phyloP scores from a whole-genome alignment of 2,888 invertebrate genomes.

The Thecocarcelia acutangulata region DNA sequence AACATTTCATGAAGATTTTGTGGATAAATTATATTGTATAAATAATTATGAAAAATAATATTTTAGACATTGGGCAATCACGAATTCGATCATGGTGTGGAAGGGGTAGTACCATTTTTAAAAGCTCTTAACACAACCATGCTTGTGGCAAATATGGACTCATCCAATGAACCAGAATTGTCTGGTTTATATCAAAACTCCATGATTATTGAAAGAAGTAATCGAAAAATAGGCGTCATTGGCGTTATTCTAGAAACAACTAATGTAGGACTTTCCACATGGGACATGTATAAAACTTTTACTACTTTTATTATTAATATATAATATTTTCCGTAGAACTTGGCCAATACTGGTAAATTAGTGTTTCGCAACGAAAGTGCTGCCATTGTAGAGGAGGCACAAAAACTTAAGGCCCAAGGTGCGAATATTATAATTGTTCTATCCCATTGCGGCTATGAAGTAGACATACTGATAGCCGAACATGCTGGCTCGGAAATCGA shows the following conservation, averaged over 20 bases:
- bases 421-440: constrained; percentile 90
- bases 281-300: too few species aligned
- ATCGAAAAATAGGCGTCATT: constrained; percentile 88
- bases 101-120: constrained; percentile 88
- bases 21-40: too few species aligned
- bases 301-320: neutral
- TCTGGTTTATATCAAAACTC: constrained; percentile 85
- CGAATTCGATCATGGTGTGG: constrained; percentile 90
- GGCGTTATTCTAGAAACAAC: constrained; percentile 88
- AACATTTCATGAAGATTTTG: too few species aligned
- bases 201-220: constrained; percentile 84
- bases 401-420: constrained; percentile 84
- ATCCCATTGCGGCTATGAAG: constrained; percentile 90
- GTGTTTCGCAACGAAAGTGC: constrained; percentile 87
- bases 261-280: constrained; percentile 81
- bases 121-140: constrained; percentile 84
- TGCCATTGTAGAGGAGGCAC: constrained; percentile 86
- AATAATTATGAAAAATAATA: too few species aligned
- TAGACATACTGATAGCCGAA: constrained; percentile 86
- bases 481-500: constrained; percentile 87
- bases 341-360: constrained; percentile 86
- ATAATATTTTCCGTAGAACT: constrained; percentile 81
- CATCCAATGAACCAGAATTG: constrained; percentile 85
- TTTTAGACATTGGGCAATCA: constrained; percentile 91
- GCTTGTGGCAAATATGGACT: constrained; percentile 89